These are phyloP conservation scores for Helleia helle DNA, from an alignment of 2,888 invertebrate genomes.

Conservation along the genomic window DNA sequence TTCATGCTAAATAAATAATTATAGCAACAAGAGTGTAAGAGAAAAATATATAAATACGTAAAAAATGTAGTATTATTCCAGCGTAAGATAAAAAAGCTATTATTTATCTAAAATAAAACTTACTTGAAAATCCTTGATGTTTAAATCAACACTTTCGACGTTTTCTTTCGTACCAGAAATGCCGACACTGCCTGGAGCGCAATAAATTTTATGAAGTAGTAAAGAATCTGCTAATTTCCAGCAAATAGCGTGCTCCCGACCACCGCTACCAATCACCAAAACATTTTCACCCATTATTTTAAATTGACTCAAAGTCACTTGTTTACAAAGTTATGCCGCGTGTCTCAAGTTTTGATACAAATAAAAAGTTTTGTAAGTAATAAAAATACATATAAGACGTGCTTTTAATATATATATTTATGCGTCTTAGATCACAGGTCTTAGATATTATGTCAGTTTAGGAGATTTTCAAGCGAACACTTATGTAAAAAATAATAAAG, in stretches of 20 bases:
- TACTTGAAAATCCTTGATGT: slow-evolving; percentile 82
- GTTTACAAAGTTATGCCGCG: slow-evolving; percentile 19
- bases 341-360: too few species aligned
- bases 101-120: slow-evolving; percentile 35
- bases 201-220: slow-evolving; percentile 80
- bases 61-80: too few species aligned
- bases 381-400: neutral
- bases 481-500: slow-evolving; percentile 5
- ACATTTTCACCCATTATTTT: slow-evolving; percentile 69
- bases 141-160: slow-evolving; percentile 76
- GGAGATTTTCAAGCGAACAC: too few species aligned
- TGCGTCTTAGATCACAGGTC: neutral
- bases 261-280: slow-evolving; percentile 92
- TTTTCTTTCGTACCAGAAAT: slow-evolving; percentile 79
- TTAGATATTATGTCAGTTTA: neutral
- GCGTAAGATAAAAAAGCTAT: too few species aligned
- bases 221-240: slow-evolving; percentile 93
- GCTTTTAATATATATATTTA: neutral
- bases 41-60: too few species aligned
- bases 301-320: slow-evolving; percentile 13
- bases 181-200: slow-evolving; percentile 92
- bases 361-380: neutral
- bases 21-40: too few species aligned
- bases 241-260: slow-evolving; percentile 95
- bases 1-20: too few species aligned